Conservation (phyloP, 2,113 vertebrate species). For the Upupa epops region DNA sequence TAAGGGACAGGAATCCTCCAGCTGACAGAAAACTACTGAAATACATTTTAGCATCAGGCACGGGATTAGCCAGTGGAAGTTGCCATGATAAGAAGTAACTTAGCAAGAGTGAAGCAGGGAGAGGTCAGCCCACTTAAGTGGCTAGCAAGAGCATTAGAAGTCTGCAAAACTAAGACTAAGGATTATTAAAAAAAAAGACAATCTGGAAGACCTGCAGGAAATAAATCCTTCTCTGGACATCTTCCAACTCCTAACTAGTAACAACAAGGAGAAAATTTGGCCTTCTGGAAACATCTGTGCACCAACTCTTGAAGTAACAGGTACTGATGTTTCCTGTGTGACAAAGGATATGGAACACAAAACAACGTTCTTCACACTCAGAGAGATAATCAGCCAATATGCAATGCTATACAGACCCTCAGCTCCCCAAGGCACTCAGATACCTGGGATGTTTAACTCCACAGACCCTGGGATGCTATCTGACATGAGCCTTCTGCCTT, state of each 20-base stretch:
- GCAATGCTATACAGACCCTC: background rate
- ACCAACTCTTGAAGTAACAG: background rate
- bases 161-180: background rate
- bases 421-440: background rate
- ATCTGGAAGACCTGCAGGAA: background rate
- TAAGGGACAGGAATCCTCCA: background rate
- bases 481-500: background rate
- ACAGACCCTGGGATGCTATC: background rate
- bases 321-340: background rate
- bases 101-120: background rate
- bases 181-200: background rate
- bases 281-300: background rate
- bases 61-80: background rate
- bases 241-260: background rate
- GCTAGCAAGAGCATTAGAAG: background rate
- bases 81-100: background rate
- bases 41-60: background rate
- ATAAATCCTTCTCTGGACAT: background rate
- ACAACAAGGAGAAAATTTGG: background rate
- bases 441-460: background rate
- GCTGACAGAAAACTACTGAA: background rate
- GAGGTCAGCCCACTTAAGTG: background rate
- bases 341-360: background rate
- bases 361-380: background rate
- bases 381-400: background rate